Base-by-base conservation (phyloP, 2,888 invertebrate genomes). In the Rutpela maculata region DNA sequence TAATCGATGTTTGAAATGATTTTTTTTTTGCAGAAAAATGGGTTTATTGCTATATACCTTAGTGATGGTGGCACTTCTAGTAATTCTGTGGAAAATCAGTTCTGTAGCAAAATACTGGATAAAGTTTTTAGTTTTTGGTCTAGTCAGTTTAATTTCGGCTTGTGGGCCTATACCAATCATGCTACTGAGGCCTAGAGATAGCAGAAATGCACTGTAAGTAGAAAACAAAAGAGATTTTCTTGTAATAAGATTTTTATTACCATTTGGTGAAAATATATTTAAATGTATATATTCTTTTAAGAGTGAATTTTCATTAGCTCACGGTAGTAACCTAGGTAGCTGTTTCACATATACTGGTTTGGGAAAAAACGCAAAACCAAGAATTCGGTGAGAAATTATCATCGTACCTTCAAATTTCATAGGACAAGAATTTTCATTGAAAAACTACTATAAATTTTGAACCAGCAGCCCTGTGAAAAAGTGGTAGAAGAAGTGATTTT, bases 151-250 rank as follows among this genome's bases (percentile, higher is more conserved):
- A 9, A 12, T 83, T 84, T 91, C 92, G 82, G 92, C 95, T 26
- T 91, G 93, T 77, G 88, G 93, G 81, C 93, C 94, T 80, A 91
- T 97, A 80, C 96, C 96, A 7, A 89, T 96, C 60, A 96, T 96
- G 95, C 89, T 96, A 77, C 87, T 94, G 19, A 92, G 92, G 81
- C 95, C 96, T 1, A 92, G 93, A 82, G 93, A 94, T 87, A 94
- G 95, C 83, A 93, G 92, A 86, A 96, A 96, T 90, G 95, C 95
- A 17, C 88, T 96, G 96, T 96, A 91, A 95, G 95, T 93, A 88
- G n/a, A 19, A 26, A 5, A 65, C 1, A 17, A 18, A 43, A 5
- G 1, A 38, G 1, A 38, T 35, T 35, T 35, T 26, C 7, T 35
- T 35, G 31, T 35, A 35, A 35, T 11, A 22, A 11, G 0, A 55